phyloP scores from a whole-genome alignment of 2,113 vertebrate species.

The Beaufortia kweichowensis region DNA sequence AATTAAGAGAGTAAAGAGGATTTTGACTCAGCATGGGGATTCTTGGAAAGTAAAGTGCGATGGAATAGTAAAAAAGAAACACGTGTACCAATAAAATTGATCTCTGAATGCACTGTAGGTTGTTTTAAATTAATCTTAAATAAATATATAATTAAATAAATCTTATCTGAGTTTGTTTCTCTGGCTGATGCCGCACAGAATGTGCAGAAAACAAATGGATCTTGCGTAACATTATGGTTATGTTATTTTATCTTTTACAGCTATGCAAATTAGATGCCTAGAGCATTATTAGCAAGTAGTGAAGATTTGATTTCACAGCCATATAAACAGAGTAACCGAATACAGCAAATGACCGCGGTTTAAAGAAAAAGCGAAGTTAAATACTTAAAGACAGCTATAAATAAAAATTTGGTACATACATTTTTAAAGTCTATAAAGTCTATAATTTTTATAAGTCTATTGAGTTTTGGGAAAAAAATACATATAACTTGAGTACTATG shows the following conservation, averaged over 20 bases:
- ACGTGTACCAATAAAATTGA: too few relatives aligned
- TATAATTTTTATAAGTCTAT: too few relatives aligned
- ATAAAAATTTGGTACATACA: too few relatives aligned
- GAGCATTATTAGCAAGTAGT: not conserved
- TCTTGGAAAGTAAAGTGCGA: not conserved
- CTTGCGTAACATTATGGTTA: conserved; percentile 32
- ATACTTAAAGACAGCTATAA: too few relatives aligned
- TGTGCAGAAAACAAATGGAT: not conserved
- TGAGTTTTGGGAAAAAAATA: too few relatives aligned
- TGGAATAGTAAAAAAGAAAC: too few relatives aligned
- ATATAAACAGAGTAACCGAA: not conserved
- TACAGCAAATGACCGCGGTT: not conserved
- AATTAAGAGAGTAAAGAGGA: not conserved
- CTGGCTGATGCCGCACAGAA: not conserved
- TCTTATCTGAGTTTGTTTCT: too few relatives aligned
- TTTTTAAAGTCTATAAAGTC: too few relatives aligned
- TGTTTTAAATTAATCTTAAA: too few relatives aligned
- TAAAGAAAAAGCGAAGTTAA: too few relatives aligned
- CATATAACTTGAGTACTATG: too few relatives aligned
- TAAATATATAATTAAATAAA: too few relatives aligned
- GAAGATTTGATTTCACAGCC: conserved; percentile 1
- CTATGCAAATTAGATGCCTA: not conserved
- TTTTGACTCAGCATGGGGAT: conserved; percentile 7
- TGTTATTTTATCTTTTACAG: not conserved
- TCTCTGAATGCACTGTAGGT: not conserved